phyloP scores from a whole-genome alignment of 64 coral and sea anemone species.

The Exaiptasia diaphana region DNA sequence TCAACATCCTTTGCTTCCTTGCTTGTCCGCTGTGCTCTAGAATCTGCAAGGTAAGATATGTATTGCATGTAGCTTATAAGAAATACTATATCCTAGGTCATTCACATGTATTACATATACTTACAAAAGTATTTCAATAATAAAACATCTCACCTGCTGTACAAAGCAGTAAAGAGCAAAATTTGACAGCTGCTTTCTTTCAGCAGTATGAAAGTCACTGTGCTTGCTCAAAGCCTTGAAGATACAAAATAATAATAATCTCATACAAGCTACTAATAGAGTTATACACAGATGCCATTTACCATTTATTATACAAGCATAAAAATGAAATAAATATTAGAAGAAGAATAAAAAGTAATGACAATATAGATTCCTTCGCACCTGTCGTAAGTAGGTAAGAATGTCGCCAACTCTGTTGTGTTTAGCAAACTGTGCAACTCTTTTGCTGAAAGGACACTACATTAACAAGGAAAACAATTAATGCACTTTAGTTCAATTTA shows the following conservation, averaged over 20 bases:
- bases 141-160: slow-evolving; percentile 68
- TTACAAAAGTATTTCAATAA: neutral
- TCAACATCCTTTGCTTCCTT: neutral
- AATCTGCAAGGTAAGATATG: neutral
- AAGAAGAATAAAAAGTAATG: too few species aligned
- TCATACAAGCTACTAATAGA: too few species aligned
- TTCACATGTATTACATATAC: neutral
- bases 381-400: slow-evolving; percentile 81
- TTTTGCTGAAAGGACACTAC: slow-evolving; percentile 72
- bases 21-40: neutral
- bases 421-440: slow-evolving; percentile 90
- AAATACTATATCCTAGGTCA: too few species aligned
- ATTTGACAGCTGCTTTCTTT: slow-evolving; percentile 88
- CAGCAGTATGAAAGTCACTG: slow-evolving; percentile 79
- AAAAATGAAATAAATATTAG: too few species aligned
- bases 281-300: too few species aligned
- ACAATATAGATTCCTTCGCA: too few species aligned
- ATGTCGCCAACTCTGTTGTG: slow-evolving; percentile 82
- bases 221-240: slow-evolving; percentile 71
- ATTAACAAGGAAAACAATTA: neutral
- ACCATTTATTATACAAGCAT: too few species aligned
- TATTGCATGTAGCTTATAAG: too few species aligned
- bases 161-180: slow-evolving; percentile 84
- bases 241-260: neutral
- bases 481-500: too few species aligned